Evolutionary conservation across 1,140 invertebrate species (phyloP), one percentile per base, ranked within the genome.

Genomic region (Spodoptera frugiperda): DNA sequence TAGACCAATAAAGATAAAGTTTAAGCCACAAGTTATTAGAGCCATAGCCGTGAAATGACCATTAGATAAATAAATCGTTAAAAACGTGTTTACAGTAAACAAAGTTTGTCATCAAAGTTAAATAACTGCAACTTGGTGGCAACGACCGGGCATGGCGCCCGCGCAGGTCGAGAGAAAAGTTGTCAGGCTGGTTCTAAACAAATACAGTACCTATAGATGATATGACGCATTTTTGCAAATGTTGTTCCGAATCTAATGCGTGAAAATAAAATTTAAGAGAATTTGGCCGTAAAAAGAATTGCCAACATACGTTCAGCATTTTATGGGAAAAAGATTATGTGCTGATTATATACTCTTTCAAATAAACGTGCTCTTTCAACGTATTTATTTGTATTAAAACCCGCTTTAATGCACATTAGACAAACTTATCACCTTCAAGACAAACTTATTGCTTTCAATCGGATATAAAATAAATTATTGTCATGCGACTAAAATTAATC

Each of bases 91-190:
- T 90, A 88, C 87, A 78, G 83, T 84, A 89, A 89, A 88, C 82
- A 89, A 78, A 72, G 77, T 88, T 88, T 87, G 84, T 87, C 81
- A 86, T 88, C 84, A 81, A 83, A 84, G 87, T 89, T 87, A 91
- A 91, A 92, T 93, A 92, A 93, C 91, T 92, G 91, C 91, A 93
- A 90, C 82, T 86, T 78, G 85, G 83, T 80, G 91, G 80, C 91
- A 92, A 92, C 89, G 91, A 92, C 91, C 91, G 88, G 83, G 77
- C 84, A 80, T 82, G 86, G 85, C 86, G 85, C 87, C 82, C 83
- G 76, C 75, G 75, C 80, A 75, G 79, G 54, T 77, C 75, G 79
- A 82, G 76, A 79, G 51, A 68, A 82, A 89, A 86, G 86, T 89
- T 87, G 90, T 89, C 84, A 85, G 87, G 84, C 91, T 86, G 90